Percentiles rank a stretch among this genome's conserved stretches.
phyloP scores from a whole-genome alignment of 2,888 invertebrate species.

The Calameuta idolon region DNA sequence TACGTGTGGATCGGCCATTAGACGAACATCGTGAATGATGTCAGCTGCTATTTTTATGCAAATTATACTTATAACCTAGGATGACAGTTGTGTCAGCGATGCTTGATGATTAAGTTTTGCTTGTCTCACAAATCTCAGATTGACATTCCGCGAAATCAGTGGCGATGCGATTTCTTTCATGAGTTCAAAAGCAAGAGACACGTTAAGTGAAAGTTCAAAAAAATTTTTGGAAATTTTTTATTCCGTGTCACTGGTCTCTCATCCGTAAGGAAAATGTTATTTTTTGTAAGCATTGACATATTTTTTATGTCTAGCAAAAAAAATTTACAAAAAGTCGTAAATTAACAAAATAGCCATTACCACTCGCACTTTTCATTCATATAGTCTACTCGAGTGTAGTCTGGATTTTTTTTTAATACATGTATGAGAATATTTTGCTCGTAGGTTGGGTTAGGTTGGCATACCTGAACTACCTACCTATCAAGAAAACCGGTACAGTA shows the following conservation, averaged over 20 bases:
- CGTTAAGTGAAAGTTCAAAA: not conserved
- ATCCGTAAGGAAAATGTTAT: too few species aligned
- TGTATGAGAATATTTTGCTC: not conserved
- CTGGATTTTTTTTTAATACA: too few species aligned
- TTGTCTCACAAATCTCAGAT: not conserved
- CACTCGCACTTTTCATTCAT: slow-evolving; percentile 21
- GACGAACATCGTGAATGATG: not conserved
- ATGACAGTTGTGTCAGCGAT: not conserved
- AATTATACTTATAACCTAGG: not conserved
- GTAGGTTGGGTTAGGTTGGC: not conserved
- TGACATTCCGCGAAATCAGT: not conserved
- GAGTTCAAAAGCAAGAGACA: not conserved
- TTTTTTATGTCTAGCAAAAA: too few species aligned
- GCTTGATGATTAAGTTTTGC: not conserved
- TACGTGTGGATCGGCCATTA: not conserved
- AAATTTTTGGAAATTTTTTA: not conserved
- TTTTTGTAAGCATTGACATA: too few species aligned
- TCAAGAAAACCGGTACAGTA: not conserved
- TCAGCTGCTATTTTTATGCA: slow-evolving; percentile 5
- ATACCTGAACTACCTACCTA: not conserved
- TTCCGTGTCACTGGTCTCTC: too few species aligned
- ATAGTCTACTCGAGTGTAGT: slow-evolving; percentile 29
- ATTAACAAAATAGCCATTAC: too few species aligned
- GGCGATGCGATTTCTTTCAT: not conserved
- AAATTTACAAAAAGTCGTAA: too few species aligned